Evolutionary conservation across 2,113 vertebrate genomes (phyloP).

Genomic region (Indicator indicator): DNA sequence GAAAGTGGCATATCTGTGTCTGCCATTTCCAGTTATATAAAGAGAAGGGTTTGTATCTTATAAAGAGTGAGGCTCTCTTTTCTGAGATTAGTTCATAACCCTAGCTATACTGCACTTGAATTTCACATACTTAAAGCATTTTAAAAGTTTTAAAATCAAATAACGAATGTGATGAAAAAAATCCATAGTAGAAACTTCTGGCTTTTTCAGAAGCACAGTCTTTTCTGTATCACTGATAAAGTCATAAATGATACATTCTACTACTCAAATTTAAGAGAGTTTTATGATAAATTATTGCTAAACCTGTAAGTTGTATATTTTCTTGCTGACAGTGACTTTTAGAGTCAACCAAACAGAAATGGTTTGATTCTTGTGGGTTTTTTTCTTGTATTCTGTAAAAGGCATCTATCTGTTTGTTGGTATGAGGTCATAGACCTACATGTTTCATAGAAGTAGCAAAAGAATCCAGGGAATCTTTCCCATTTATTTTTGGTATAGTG

Average conservation of each 20-base stretch:
- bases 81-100: background rate
- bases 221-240: constrained; percentile 1
- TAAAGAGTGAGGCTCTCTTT: background rate
- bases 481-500: background rate
- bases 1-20: background rate
- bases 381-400: background rate
- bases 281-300: background rate
- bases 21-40: background rate
- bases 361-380: background rate
- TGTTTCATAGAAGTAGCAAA: background rate
- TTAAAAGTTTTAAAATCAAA: constrained; percentile 8
- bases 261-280: background rate
- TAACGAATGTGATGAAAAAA: background rate
- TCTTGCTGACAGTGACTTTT: background rate
- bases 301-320: background rate
- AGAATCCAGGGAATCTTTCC: background rate
- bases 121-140: background rate
- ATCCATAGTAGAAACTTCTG: background rate
- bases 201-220: background rate
- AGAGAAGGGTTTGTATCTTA: background rate
- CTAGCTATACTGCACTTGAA: background rate
- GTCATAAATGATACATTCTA: background rate
- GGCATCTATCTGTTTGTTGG: background rate
- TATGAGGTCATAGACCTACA: background rate
- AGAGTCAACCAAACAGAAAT: background rate